Evolutionary conservation across 2,797 vertebrate species (phyloP).

Genomic region (Sparidentex hasta): DNA sequence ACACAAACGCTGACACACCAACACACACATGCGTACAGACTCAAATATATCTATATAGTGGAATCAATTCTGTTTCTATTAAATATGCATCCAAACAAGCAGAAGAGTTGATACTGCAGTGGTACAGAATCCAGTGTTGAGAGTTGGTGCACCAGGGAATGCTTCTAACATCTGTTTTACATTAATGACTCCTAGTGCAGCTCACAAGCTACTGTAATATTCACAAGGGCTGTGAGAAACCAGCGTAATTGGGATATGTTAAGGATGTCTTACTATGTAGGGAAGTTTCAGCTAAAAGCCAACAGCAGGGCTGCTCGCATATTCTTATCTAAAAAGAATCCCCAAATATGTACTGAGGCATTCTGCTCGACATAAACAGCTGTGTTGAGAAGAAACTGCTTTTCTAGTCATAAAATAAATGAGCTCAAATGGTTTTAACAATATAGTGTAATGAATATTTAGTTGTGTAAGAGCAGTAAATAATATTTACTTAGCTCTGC

Average conservation of each 20-base stretch:
- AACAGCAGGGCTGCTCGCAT: constrained; percentile 22
- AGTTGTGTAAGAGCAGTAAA: constrained; percentile 54
- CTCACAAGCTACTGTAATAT: constrained; percentile 77
- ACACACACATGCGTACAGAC: neutral
- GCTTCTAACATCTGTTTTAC: constrained; percentile 78
- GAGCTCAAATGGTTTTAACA: constrained; percentile 43
- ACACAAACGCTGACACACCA: constrained; percentile 42
- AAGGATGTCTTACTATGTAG: constrained; percentile 65
- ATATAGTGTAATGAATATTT: constrained; percentile 59
- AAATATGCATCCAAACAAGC: constrained; percentile 73
- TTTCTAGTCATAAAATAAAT: constrained; percentile 37
- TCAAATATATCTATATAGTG: neutral
- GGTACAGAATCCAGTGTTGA: constrained; percentile 50
- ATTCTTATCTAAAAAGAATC: constrained; percentile 39
- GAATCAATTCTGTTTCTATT: constrained; percentile 51
- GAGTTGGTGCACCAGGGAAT: constrained; percentile 65
- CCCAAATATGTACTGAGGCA: constrained; percentile 30
- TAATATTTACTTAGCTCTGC: constrained; percentile 53
- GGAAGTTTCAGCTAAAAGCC: constrained; percentile 33
- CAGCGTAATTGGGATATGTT: constrained; percentile 70
- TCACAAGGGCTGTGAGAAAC: constrained; percentile 63
- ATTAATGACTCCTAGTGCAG: constrained; percentile 74
- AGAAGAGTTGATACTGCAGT: constrained; percentile 58
- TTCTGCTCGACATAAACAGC: constrained; percentile 25
- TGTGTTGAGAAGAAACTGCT: neutral